Percentiles rank a stretch among this genome's conserved stretches.
These are phyloP conservation scores for Brachirus orientalis DNA, from an alignment of 2,113 vertebrate genomes.

Conservation along the genomic window DNA sequence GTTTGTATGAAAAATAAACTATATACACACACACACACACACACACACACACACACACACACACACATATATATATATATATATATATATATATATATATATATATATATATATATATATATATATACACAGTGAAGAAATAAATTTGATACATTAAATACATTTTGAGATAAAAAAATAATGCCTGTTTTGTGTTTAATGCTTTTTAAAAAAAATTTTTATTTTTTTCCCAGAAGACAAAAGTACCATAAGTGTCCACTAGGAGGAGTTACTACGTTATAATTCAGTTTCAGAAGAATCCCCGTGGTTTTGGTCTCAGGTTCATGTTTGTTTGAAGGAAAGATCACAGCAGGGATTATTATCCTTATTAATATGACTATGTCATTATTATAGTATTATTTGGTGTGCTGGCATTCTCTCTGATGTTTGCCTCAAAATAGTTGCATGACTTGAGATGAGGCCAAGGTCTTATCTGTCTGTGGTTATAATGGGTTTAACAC, in stretches of 20 bases:
- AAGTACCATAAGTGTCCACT: slow-evolving; percentile 43
- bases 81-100: no score
- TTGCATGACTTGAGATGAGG: slow-evolving; percentile 1
- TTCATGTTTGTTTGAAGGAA: slow-evolving; percentile 12
- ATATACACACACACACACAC: no score
- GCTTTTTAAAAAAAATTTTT: no score
- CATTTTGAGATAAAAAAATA: slow-evolving; percentile 43
- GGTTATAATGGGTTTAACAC: no score
- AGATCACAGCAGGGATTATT: background rate
- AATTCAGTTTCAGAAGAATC: slow-evolving; percentile 4
- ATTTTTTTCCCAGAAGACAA: background rate
- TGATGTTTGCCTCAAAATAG: slow-evolving; percentile 19
- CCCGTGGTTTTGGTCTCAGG: background rate
- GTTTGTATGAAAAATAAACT: slow-evolving; percentile 59
- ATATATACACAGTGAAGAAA: slow-evolving; percentile 56
- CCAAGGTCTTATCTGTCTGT: background rate
- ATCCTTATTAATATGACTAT: background rate
- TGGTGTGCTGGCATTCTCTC: no score
- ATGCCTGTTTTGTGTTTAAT: slow-evolving; percentile 4
- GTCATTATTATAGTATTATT: slow-evolving; percentile 29
- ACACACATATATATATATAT: no score
- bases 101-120: slow-evolving; percentile 7
- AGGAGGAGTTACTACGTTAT: slow-evolving; percentile 46
- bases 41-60: no score
- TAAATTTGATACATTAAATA: no score